Evolutionary conservation across 2,888 invertebrate genomes (phyloP).

Genomic region (Byasa hedistus): DNA sequence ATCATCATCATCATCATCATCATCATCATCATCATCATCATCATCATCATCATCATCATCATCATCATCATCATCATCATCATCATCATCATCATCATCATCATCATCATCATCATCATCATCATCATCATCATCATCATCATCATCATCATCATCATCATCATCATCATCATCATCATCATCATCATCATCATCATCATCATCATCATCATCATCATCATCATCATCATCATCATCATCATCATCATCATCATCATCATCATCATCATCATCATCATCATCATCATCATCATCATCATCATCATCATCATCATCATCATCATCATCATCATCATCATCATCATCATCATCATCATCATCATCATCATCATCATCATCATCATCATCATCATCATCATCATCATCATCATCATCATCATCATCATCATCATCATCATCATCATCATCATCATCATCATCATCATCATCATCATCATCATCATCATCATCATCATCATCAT

Average conservation of each 20-base stretch:
- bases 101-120: neutral
- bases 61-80: slow-evolving; percentile 2
- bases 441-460: slow-evolving; percentile 1
- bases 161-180: slow-evolving; percentile 1
- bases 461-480: neutral
- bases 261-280: slow-evolving; percentile 1
- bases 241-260: slow-evolving; percentile 2
- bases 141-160: slow-evolving; percentile 1
- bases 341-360: slow-evolving; percentile 1
- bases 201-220: neutral
- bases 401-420: slow-evolving; percentile 2
- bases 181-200: slow-evolving; percentile 3
- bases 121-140: slow-evolving; percentile 1
- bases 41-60: slow-evolving; percentile 2
- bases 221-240: slow-evolving; percentile 2
- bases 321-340: slow-evolving; percentile 1
- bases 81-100: slow-evolving; percentile 1
- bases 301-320: slow-evolving; percentile 1
- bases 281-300: neutral
- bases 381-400: neutral
- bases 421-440: slow-evolving; percentile 2
- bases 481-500: slow-evolving; percentile 1
- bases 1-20: slow-evolving; percentile 3
- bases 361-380: slow-evolving; percentile 3
- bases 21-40: neutral